Conservation (phyloP, 2,797 vertebrate species). For the Rhynchotus rufescens region DNA sequence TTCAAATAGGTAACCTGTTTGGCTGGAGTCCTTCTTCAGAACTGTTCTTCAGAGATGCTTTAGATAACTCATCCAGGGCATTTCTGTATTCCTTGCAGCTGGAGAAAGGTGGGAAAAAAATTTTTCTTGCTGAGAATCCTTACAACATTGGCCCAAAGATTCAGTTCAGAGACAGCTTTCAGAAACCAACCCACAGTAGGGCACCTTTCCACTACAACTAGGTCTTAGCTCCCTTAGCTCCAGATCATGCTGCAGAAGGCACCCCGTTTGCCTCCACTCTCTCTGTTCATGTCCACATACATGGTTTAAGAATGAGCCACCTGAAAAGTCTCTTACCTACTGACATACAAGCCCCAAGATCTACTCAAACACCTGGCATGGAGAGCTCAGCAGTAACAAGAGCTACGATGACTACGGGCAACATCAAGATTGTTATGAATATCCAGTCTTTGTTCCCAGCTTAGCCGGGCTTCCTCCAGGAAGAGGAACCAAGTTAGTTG, state of each 20-base stretch:
- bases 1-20: constrained; percentile 79
- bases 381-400: background rate
- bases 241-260: background rate
- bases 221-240: background rate
- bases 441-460: background rate
- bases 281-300: background rate
- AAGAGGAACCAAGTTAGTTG: background rate
- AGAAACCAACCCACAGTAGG: background rate
- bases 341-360: background rate
- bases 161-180: background rate
- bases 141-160: background rate
- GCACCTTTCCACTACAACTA: background rate
- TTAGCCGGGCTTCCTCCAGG: background rate
- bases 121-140: background rate
- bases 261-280: background rate
- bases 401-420: background rate
- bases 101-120: background rate
- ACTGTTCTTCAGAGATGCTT: constrained; percentile 78
- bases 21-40: constrained; percentile 85
- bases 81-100: constrained; percentile 99
- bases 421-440: background rate
- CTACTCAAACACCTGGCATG: background rate
- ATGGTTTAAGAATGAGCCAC: background rate
- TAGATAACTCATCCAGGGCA: constrained; percentile 92
- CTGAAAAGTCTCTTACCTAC: background rate